phyloP scores from a whole-genome alignment of 2,113 vertebrate genomes.

The Deroptyus accipitrinus region DNA sequence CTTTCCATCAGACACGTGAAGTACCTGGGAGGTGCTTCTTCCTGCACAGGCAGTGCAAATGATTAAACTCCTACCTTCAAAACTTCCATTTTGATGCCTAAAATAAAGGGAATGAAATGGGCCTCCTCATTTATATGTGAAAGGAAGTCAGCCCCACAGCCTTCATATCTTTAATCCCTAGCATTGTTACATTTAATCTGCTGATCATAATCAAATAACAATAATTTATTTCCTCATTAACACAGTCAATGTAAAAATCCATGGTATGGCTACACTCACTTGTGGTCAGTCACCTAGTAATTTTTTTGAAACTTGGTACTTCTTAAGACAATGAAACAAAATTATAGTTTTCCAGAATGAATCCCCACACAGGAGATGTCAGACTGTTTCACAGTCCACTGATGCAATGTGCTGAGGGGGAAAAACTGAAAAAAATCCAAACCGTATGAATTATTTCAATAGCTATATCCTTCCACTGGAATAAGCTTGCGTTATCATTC shows the following conservation, averaged over 20 bases:
- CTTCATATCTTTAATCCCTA: neutral
- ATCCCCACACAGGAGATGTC: neutral
- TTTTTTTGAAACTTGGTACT: neutral
- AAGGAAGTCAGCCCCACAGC: neutral
- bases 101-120: neutral
- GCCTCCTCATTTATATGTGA: neutral
- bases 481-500: neutral
- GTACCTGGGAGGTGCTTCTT: neutral
- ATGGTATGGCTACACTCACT: neutral
- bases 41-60: neutral
- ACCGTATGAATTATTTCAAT: neutral
- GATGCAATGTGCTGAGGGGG: fast-evolving
- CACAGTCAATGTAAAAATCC: neutral
- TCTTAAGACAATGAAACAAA: neutral
- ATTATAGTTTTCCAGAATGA: fast-evolving
- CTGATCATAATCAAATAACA: neutral
- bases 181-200: neutral
- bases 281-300: neutral
- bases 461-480: neutral
- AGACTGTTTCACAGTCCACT: neutral
- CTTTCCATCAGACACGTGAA: neutral
- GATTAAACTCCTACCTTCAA: neutral
- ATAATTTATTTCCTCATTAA: neutral
- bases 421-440: neutral
- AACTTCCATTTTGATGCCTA: neutral